Base-by-base conservation (phyloP, 2,888 invertebrate genomes). In the Pandemis heparana region DNA sequence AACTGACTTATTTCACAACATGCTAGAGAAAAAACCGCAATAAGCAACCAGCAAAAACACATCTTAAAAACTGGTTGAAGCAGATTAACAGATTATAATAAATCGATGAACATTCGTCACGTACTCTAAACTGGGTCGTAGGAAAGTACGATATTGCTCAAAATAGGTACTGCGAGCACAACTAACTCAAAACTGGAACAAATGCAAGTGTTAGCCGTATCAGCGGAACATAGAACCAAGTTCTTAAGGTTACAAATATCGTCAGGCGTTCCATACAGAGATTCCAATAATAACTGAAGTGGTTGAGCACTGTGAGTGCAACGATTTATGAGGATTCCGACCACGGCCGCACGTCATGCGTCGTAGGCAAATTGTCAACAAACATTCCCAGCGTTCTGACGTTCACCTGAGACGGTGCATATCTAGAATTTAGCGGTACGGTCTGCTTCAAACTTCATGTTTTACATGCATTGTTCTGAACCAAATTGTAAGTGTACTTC, bases 201-300 rank as follows among this genome's bases (percentile, higher is more conserved):
- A 53, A 53, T 18, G 53, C 56, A 23, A 56, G 12, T 12, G 4
- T 56, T n/a, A 56, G 12, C 9, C 56, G 23, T 23, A 65, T 51
- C 41, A 65, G 9, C 38, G 16, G 6, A 38, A 5, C 10, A 16
- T 48, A 65, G 46, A 65, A 14, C 56, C 14, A 65, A 65, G 48
- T 8, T 38, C n/a, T 48, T 84, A 84, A 81, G 80, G 77, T 70
- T 78, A 78, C 77, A 79, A 74, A 80, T 81, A 85, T 83, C 85
- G 82, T 83, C 80, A 80, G 85, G 79, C 82, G 83, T 79, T 77
- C 81, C 80, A 80, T 82, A 81, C 81, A 81, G 79, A 84, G 85
- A 76, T 85, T 87, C 88, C 85, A 88, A 87, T 88, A 89, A 89
- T 89, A 89, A 84, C 87, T 85, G 84, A 56, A 73, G 75, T 75